phyloP scores from a whole-genome alignment of 2,888 invertebrate genomes.

The Drosophila recens region DNA sequence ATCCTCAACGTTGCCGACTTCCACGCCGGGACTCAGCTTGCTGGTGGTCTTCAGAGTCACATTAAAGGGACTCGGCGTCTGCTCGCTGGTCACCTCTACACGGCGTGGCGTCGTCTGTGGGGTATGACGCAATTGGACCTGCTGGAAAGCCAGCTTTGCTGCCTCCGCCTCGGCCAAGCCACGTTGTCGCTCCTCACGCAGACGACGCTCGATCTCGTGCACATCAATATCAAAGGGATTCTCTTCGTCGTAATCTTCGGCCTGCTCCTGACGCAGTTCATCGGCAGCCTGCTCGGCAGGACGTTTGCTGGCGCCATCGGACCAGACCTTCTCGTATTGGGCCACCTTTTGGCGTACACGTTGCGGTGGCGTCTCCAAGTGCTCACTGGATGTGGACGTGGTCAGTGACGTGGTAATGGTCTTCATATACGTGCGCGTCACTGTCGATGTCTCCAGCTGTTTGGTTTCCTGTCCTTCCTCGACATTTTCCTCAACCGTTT shows the following conservation, averaged over 20 bases:
- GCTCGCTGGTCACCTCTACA: conserved; percentile 78
- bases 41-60: conserved; percentile 86
- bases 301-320: conserved; percentile 84
- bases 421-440: conserved; percentile 77
- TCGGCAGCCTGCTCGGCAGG: conserved; percentile 80
- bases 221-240: conserved; percentile 86
- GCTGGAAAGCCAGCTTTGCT: conserved; percentile 86
- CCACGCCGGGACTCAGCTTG: conserved; percentile 74
- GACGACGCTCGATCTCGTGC: conserved; percentile 87
- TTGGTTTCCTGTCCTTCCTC: conserved; percentile 46
- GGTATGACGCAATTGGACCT: conserved; percentile 87
- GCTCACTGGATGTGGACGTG: conserved; percentile 65
- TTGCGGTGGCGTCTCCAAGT: conserved; percentile 63
- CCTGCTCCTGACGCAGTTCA: conserved; percentile 68
- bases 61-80: conserved; percentile 78
- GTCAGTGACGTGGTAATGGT: conserved; percentile 76
- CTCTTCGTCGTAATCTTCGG: conserved; percentile 72
- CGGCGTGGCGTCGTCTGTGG: conserved; percentile 86
- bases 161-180: conserved; percentile 86
- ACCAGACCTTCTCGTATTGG: conserved; percentile 93
- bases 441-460: conserved; percentile 76
- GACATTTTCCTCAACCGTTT: conserved; percentile 61
- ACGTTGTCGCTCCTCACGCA: conserved; percentile 86
- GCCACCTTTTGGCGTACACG: conserved; percentile 90
- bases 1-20: conserved; percentile 67